These are phyloP conservation scores for Polyommatus icarus DNA, from an alignment of 2,888 invertebrate species.

Conservation along the genomic window DNA sequence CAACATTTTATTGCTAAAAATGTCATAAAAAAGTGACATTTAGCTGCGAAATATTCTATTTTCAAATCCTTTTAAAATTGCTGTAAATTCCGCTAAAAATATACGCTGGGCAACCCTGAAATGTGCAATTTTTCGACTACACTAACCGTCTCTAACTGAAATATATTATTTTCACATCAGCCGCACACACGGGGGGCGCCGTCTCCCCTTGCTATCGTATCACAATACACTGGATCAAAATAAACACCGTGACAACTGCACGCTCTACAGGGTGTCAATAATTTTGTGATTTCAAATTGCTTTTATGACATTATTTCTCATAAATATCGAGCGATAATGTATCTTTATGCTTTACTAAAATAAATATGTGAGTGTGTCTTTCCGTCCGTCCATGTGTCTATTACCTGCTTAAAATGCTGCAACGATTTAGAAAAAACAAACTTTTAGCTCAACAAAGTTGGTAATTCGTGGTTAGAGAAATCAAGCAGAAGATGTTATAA, in stretches of 20 bases:
- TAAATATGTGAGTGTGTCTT: neutral
- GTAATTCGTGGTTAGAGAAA: neutral
- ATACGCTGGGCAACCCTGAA: slow-evolving; percentile 27
- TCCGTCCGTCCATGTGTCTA: neutral
- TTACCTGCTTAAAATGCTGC: neutral
- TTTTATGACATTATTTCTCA: slow-evolving; percentile 3
- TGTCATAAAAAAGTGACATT: neutral
- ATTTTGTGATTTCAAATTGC: neutral
- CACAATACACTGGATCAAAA: slow-evolving; percentile 32
- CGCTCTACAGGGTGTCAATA: neutral
- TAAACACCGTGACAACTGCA: slow-evolving; percentile 29
- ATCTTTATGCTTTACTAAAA: neutral
- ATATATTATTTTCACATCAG: slow-evolving; percentile 63
- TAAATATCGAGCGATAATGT: neutral
- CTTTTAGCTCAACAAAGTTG: neutral
- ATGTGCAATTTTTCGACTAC: slow-evolving; percentile 31
- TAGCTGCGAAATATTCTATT: neutral
- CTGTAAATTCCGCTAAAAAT: slow-evolving; percentile 2
- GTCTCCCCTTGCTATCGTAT: slow-evolving; percentile 45
- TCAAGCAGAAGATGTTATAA: neutral
- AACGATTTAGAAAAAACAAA: neutral
- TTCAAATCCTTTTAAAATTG: neutral
- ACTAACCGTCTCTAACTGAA: slow-evolving; percentile 39
- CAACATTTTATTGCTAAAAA: neutral
- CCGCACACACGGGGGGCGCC: slow-evolving; percentile 60